Conservation (phyloP, 2,797 vertebrate species). For the Chrysolophus pictus region DNA sequence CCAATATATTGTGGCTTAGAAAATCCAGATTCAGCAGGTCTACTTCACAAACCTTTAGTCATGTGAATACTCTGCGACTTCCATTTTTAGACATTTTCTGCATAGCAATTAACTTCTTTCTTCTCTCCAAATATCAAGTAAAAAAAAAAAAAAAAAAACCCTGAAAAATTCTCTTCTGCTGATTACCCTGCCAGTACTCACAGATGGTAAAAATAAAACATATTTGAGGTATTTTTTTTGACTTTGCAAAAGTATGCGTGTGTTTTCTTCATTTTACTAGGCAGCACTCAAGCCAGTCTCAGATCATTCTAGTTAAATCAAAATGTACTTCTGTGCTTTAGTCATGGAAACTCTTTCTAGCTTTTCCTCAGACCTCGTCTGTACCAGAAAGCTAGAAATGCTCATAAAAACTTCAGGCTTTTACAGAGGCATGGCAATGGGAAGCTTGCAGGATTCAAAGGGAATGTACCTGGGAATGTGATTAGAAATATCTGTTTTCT, state of each 20-base stretch:
- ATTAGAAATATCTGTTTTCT: constrained; percentile 3
- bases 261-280: neutral
- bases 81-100: constrained; percentile 19
- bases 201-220: constrained; percentile 12
- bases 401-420: neutral
- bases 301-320: neutral
- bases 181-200: neutral
- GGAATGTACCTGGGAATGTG: neutral
- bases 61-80: neutral
- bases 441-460: neutral
- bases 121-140: neutral
- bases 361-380: neutral
- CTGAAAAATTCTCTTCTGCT: neutral
- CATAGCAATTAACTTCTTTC: neutral
- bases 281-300: neutral
- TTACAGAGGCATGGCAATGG: neutral
- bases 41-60: neutral
- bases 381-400: neutral
- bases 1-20: neutral
- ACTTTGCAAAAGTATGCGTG: neutral
- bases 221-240: neutral
- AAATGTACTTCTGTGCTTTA: neutral
- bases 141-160: neutral
- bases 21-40: neutral
- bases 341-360: neutral